phyloP scores from a whole-genome alignment of 2,888 invertebrate species.

The Hydrotaea cyrtoneurina region DNA sequence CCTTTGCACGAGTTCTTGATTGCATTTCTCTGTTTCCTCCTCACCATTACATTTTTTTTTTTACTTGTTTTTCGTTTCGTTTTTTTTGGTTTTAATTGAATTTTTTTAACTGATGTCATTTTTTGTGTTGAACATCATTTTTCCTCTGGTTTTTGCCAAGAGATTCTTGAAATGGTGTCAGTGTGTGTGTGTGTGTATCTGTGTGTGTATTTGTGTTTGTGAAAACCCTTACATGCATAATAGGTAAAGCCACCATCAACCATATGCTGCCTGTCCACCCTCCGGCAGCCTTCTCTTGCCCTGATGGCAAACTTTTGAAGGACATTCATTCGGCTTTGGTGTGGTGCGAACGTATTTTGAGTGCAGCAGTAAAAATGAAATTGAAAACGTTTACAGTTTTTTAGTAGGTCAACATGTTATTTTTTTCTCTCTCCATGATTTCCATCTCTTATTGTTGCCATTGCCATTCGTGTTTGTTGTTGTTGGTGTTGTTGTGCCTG shows the following conservation, averaged over 20 bases:
- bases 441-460: slow-evolving; percentile 19
- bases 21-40: background rate
- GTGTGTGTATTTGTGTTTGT: background rate
- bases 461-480: slow-evolving; percentile 9
- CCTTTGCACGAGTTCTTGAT: background rate
- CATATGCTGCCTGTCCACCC: background rate
- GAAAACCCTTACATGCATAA: slow-evolving; percentile 7
- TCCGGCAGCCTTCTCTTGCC: background rate
- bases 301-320: slow-evolving; percentile 46
- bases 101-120: slow-evolving; percentile 55
- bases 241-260: background rate
- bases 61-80: slow-evolving; percentile 22
- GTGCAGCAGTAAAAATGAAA: slow-evolving; percentile 58
- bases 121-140: slow-evolving; percentile 20
- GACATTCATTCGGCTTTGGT: slow-evolving; percentile 53
- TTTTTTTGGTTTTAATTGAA: slow-evolving; percentile 65
- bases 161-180: slow-evolving; percentile 19
- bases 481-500: background rate
- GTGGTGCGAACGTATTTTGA: background rate
- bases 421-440: slow-evolving; percentile 33
- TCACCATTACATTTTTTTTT: background rate
- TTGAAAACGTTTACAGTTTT: slow-evolving; percentile 65
- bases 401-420: slow-evolving; percentile 43
- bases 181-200: slow-evolving; percentile 4
- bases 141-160: background rate